phyloP scores from a whole-genome alignment of 2,888 invertebrate species.

The Diloba caeruleocephala region DNA sequence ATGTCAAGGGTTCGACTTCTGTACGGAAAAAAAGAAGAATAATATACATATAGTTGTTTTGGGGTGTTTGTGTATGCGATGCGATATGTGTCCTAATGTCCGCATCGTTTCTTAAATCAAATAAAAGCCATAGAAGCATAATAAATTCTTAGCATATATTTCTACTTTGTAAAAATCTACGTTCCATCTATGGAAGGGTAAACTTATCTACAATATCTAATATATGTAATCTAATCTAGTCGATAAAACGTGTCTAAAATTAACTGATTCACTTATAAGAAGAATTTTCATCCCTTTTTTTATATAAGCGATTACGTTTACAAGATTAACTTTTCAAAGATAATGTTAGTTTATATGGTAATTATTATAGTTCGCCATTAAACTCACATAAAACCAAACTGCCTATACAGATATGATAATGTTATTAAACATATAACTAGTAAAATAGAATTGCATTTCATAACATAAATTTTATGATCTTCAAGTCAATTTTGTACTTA shows the following conservation, averaged over 20 bases:
- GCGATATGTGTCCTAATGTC: no score
- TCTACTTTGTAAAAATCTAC: neutral
- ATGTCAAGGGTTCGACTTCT: no score
- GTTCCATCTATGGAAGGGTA: neutral
- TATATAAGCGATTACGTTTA: neutral
- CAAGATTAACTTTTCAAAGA: constrained; percentile 18
- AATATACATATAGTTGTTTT: no score
- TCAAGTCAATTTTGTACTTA: constrained; percentile 27
- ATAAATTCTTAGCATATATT: no score
- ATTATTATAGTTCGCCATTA: constrained; percentile 35
- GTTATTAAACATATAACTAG: constrained; percentile 26
- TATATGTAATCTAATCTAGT: no score
- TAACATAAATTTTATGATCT: constrained; percentile 27
- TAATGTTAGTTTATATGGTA: constrained; percentile 20
- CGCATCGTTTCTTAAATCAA: no score
- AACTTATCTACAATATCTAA: constrained; percentile 14
- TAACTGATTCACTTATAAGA: constrained; percentile 15
- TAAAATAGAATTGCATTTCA: constrained; percentile 40
- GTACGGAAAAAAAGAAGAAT: no score
- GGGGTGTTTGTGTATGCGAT: no score
- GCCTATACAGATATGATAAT: constrained; percentile 25
- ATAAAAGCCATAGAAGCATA: no score
- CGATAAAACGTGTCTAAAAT: constrained; percentile 10
- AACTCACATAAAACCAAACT: constrained; percentile 43
- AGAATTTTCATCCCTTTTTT: constrained; percentile 11